These are phyloP conservation scores for Apistogramma diplotaenia DNA, from an alignment of 2,113 vertebrate species.

Conservation along the genomic window DNA sequence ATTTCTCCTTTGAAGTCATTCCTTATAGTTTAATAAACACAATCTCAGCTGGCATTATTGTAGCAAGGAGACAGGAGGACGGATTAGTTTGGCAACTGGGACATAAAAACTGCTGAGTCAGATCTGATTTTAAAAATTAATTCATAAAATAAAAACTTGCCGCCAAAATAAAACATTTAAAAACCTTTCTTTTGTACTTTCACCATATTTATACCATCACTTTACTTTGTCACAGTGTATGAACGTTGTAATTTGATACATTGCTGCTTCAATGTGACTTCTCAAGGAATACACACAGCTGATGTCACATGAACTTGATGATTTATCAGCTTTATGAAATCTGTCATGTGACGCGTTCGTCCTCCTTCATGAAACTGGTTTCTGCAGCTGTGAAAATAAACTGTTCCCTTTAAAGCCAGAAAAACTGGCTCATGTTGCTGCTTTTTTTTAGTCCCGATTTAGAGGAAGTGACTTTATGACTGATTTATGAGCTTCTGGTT, in stretches of 20 bases:
- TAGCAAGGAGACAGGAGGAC: too few relatives aligned
- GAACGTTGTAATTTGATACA: neutral
- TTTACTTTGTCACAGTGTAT: neutral
- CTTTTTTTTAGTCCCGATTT: neutral
- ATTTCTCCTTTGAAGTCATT: too few relatives aligned
- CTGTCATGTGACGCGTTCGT: neutral
- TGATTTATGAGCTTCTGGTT: constrained; percentile 6
- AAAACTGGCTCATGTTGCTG: neutral
- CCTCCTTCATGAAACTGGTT: neutral
- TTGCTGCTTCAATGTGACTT: neutral
- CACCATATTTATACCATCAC: too few relatives aligned
- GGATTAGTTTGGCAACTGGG: too few relatives aligned
- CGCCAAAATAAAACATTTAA: too few relatives aligned
- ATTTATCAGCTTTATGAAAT: neutral
- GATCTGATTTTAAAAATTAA: too few relatives aligned
- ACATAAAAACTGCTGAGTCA: too few relatives aligned
- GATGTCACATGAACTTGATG: neutral
- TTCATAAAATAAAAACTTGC: too few relatives aligned
- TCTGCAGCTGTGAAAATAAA: neutral
- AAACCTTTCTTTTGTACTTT: too few relatives aligned
- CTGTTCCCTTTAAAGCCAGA: neutral
- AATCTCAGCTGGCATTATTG: neutral
- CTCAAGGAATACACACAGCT: neutral
- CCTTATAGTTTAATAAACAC: neutral
- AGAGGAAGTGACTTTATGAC: constrained; percentile 39